These are phyloP conservation scores for Empidonax traillii DNA, from an alignment of 2,113 vertebrate species.

Conservation along the genomic window DNA sequence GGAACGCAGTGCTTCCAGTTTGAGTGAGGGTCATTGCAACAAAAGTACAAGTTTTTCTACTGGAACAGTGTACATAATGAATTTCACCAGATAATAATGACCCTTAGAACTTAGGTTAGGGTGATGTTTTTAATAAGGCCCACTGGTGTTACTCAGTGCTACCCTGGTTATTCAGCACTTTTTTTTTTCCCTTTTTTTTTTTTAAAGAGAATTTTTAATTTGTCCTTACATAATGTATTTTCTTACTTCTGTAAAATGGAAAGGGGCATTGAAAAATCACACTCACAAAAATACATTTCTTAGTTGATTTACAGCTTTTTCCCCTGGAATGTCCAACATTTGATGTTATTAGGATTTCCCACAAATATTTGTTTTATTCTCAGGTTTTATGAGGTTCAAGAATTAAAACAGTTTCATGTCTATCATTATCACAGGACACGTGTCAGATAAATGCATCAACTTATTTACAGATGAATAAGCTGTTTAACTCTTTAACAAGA, in stretches of 20 bases:
- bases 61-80: neutral
- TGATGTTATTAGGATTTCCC: neutral
- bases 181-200: neutral
- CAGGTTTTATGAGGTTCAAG: neutral
- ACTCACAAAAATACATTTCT: neutral
- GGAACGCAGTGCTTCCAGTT: neutral
- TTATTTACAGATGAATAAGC: neutral
- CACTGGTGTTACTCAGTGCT: neutral
- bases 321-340: neutral
- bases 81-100: neutral
- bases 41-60: neutral
- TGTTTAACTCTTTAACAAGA: neutral
- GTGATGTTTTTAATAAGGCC: neutral
- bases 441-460: neutral
- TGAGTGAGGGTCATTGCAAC: neutral
- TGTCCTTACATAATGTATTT: neutral
- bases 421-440: neutral
- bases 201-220: neutral
- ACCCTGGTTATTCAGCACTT: neutral
- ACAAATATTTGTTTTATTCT: neutral
- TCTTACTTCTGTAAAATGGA: neutral
- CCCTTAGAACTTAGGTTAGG: neutral
- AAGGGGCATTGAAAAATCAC: neutral
- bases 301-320: neutral
- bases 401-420: neutral